phyloP scores from a whole-genome alignment of 2,888 invertebrate species.

The Stictocephala bisonia region DNA sequence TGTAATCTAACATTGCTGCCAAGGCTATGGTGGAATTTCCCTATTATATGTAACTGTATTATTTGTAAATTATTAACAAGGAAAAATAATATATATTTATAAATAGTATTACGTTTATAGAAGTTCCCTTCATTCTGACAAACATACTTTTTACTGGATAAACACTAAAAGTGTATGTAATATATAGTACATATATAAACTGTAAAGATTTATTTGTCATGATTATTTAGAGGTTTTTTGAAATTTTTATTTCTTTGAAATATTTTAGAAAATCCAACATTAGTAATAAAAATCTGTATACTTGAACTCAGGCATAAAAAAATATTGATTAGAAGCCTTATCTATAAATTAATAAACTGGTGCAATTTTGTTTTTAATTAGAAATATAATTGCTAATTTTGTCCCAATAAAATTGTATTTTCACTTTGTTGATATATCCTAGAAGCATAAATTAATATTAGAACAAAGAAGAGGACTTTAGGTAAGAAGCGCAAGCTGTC shows the following conservation, averaged over 20 bases:
- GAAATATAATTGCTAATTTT: too few species aligned
- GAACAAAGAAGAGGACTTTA: too few species aligned
- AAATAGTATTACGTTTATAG: too few species aligned
- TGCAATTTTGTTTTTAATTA: too few species aligned
- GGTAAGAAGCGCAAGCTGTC: too few species aligned
- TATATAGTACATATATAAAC: neutral
- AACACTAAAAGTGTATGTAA: slow-evolving; percentile 2
- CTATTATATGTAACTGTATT: slow-evolving; percentile 24
- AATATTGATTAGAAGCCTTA: neutral
- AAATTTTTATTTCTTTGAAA: neutral
- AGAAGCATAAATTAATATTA: slow-evolving; percentile 10
- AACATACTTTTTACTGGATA: too few species aligned
- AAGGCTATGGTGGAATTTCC: slow-evolving; percentile 5
- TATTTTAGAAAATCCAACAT: neutral
- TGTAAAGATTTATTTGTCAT: slow-evolving; percentile 6
- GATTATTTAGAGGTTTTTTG: neutral
- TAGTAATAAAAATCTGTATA: too few species aligned
- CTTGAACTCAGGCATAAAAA: too few species aligned
- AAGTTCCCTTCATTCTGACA: too few species aligned
- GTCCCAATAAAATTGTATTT: slow-evolving; percentile 25
- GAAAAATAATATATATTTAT: too few species aligned
- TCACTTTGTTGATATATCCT: slow-evolving; percentile 14
- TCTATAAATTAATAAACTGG: neutral
- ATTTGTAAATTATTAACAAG: too few species aligned
- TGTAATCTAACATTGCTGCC: too few species aligned